Evolutionary conservation across 2,113 vertebrate species (phyloP).

Genomic region (Argyrosomus japonicus): DNA sequence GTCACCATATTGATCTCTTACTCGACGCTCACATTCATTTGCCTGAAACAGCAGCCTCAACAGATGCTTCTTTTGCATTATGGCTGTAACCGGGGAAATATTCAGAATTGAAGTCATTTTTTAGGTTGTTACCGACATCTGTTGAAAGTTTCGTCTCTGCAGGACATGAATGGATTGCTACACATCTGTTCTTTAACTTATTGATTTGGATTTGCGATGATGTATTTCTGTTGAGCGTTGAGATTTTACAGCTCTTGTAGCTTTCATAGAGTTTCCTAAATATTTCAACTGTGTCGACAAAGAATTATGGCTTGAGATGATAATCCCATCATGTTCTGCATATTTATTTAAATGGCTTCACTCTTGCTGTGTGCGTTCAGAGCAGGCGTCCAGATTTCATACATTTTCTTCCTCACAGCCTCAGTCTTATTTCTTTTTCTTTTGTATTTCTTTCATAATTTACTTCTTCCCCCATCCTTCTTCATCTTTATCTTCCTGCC

Average conservation of each 20-base stretch:
- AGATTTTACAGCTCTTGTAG: neutral
- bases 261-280: neutral
- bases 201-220: neutral
- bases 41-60: neutral
- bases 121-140: neutral
- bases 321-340: slow-evolving; percentile 10
- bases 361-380: neutral
- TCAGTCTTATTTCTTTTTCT: neutral
- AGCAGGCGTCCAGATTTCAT: neutral
- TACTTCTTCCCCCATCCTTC: slow-evolving; percentile 52
- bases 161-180: neutral
- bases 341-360: slow-evolving; percentile 18
- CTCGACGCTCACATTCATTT: slow-evolving; percentile 8
- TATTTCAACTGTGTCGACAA: neutral
- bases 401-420: neutral
- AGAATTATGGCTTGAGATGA: neutral
- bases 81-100: neutral
- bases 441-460: slow-evolving; percentile 13
- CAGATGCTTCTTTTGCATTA: neutral
- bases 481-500: slow-evolving; percentile 33
- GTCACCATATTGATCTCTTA: slow-evolving; percentile 9
- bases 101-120: neutral
- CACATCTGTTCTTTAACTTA: neutral
- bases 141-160: neutral
- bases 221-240: neutral